Evolutionary conservation across 2,888 invertebrate species (phyloP).

Genomic region (Cephus runcator): DNA sequence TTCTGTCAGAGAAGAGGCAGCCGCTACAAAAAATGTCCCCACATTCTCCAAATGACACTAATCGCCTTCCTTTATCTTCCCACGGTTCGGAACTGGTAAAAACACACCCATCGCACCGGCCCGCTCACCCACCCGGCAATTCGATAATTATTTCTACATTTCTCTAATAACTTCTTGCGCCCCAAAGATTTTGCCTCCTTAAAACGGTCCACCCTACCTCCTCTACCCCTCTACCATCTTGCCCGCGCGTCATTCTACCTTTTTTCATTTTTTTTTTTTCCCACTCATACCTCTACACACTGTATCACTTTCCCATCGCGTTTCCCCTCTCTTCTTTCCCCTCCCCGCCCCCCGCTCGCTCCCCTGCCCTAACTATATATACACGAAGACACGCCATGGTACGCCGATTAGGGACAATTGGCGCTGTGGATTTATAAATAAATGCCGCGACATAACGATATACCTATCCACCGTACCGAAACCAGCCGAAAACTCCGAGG

Average conservation of each 20-base stretch:
- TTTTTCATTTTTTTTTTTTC: conserved; percentile 6
- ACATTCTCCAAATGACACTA: conserved; percentile 64
- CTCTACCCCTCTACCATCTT: conserved; percentile 10
- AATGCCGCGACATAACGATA: conserved; percentile 19
- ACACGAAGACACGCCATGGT: not conserved
- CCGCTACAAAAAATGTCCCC: conserved; percentile 49
- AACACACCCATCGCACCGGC: conserved; percentile 33
- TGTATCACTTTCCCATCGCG: not conserved
- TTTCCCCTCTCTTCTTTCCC: not conserved
- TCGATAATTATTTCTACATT: conserved; percentile 62
- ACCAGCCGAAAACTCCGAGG: not conserved
- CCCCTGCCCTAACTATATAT: not conserved
- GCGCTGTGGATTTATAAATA: conserved; percentile 28
- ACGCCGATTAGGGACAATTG: conserved; percentile 27
- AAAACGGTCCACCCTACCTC: conserved; percentile 12
- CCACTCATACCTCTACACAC: not conserved
- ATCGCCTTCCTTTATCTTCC: conserved; percentile 65
- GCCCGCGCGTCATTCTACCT: conserved; percentile 17
- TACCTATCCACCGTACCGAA: not conserved
- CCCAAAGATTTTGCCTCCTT: conserved; percentile 10
- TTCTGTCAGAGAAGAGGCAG: not conserved
- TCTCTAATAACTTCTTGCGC: conserved; percentile 56
- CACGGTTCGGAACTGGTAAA: conserved; percentile 60
- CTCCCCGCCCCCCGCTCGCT: not conserved
- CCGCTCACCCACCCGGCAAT: conserved; percentile 48